A percentile compares a stretch with the other conserved stretches of the same genome.
Conservation (phyloP, 2,797 vertebrate species). For the Sebastes steindachneri region DNA sequence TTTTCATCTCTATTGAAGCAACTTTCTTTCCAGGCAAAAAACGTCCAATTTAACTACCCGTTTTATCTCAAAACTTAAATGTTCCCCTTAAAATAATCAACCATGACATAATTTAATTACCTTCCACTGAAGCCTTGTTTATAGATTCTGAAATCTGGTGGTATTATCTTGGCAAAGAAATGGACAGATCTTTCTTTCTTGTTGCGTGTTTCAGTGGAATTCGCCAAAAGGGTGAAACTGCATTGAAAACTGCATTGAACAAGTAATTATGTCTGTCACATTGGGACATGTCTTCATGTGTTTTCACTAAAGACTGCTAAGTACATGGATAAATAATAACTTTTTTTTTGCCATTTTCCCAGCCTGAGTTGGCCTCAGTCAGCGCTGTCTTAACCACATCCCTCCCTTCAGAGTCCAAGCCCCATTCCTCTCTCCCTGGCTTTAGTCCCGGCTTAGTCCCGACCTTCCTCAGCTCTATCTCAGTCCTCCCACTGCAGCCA, state of each 20-base stretch:
- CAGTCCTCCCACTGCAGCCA: constrained; percentile 55
- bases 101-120: constrained; percentile 17
- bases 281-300: constrained; percentile 1
- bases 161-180: neutral
- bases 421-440: constrained; percentile 60
- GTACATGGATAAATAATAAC: constrained; percentile 37
- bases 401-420: constrained; percentile 32
- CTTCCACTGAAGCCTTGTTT: constrained; percentile 19
- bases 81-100: constrained; percentile 2
- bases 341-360: constrained; percentile 41
- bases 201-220: neutral
- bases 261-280: constrained; percentile 22
- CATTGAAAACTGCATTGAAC: constrained; percentile 7
- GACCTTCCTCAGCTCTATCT: constrained; percentile 45
- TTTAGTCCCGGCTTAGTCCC: constrained; percentile 47
- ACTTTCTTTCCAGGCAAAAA: neutral
- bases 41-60: neutral
- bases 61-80: constrained; percentile 11
- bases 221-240: neutral
- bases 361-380: constrained; percentile 34
- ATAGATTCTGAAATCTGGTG: constrained; percentile 10
- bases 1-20: neutral
- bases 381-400: constrained; percentile 60
- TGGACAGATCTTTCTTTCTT: neutral
- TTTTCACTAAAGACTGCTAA: constrained; percentile 43